These are phyloP conservation scores for Periplaneta americana DNA, from an alignment of 1,140 invertebrate genomes.

Conservation along the genomic window DNA sequence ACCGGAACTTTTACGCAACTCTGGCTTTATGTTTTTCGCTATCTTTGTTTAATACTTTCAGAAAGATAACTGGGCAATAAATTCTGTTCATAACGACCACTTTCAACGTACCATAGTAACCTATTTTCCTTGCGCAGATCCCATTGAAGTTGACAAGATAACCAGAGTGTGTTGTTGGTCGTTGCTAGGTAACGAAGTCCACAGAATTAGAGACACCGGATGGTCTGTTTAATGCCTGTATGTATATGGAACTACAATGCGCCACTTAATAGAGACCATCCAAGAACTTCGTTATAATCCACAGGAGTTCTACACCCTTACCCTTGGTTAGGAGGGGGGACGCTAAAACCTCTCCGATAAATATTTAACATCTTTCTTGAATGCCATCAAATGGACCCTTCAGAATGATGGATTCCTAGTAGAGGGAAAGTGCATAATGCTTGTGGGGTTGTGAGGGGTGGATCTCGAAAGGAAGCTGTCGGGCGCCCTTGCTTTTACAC, in stretches of 20 bases:
- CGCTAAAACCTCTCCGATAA: not conserved
- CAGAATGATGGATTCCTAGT: constrained; percentile 8
- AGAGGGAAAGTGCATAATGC: not conserved
- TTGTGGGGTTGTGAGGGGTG: not conserved
- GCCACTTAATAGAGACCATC: not conserved
- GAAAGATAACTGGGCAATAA: too few relatives aligned
- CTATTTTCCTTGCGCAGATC: not conserved
- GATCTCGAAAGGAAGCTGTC: not conserved
- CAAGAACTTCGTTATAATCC: not conserved
- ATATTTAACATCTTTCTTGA: constrained; percentile 6
- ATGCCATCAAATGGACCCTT: constrained; percentile 6
- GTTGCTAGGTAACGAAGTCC: not conserved
- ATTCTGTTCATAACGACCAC: too few relatives aligned
- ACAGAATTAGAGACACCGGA: not conserved
- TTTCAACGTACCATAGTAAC: not conserved
- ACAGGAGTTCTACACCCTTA: too few relatives aligned
- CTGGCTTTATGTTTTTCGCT: too few relatives aligned
- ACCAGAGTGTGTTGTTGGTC: not conserved
- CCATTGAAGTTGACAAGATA: not conserved
- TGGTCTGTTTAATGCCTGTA: not conserved
- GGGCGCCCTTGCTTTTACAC: not conserved
- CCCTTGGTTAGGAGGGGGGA: not conserved
- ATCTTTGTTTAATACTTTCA: too few relatives aligned
- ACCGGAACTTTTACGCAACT: too few relatives aligned
- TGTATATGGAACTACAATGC: not conserved